These are phyloP conservation scores for Lottia scabra DNA, from an alignment of 2,888 invertebrate genomes.

Conservation along the genomic window DNA sequence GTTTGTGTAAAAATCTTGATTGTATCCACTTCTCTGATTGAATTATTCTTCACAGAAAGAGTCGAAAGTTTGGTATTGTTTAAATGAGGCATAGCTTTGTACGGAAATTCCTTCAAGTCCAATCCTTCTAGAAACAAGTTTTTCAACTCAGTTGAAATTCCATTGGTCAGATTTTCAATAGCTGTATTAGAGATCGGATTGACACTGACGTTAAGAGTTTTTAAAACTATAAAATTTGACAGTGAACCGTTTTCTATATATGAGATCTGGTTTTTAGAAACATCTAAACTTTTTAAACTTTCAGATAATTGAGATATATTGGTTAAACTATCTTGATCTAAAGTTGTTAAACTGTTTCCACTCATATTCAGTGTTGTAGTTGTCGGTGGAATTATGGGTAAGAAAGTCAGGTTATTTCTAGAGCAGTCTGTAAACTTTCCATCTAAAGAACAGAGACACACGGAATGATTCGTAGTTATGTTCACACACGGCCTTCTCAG, in stretches of 20 bases:
- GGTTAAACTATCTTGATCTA: neutral
- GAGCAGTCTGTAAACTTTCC: neutral
- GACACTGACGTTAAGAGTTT: neutral
- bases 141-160: neutral
- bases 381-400: neutral
- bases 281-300: neutral
- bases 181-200: neutral
- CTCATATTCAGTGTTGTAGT: neutral
- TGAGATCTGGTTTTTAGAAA: neutral
- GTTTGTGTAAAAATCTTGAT: neutral
- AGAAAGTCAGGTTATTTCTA: neutral
- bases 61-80: neutral
- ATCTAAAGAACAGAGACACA: neutral
- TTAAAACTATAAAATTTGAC: neutral
- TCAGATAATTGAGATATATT: neutral
- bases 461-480: no score
- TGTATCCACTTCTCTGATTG: neutral
- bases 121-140: neutral
- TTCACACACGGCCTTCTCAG: no score
- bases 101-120: neutral
- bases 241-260: neutral
- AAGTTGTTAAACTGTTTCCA: neutral
- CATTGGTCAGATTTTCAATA: neutral
- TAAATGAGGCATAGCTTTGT: neutral
- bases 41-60: neutral